Base-by-base conservation (phyloP, 2,888 invertebrate species). In the Drosophila paucipuncta region DNA sequence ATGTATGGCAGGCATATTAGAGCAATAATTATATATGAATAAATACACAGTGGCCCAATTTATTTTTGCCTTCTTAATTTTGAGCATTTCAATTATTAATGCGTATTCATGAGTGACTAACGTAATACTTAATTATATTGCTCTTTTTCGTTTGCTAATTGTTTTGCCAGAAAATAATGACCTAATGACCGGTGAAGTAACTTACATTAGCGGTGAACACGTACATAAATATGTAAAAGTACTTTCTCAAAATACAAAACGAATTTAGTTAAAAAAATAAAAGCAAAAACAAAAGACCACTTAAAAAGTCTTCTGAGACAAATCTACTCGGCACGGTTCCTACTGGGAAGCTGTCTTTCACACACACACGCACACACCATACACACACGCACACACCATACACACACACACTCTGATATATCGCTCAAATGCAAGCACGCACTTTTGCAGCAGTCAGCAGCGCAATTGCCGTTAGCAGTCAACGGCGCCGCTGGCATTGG, bases 361-460 rank as follows among this genome's bases (percentile, higher is more conserved):
- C 58, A 60, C 39, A 41, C 30, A 49, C 47, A 37, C n/a, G 52
- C 39, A 55, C 28, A 39, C 35, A 52, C 28, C 28, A 37, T 5
- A 6, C 30, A 28, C 53, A 28, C 35, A 49, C 39, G n/a, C n/a
- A 57, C 28, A 39, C 35, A 49, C 25, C 28, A 31, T 52, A 37
- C 53, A 61, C 41, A 54, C 33, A 60, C 39, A 41, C n/a, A 35
- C 60, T 64, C 43, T 72, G 67, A 78, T 75, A 87, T 78, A 78
- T 87, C 79, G 82, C 76, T 76, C 55, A 75, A 73, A 82, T 75
- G 86, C 90, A 89, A 77, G 77, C 85, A 86, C 86, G 90, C 85
- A 90, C 86, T 88, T 88, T 85, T 85, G 88, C 90, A 87, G 73
- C 55, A 90, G 82, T 73, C 68, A 72, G 54, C 54, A 58, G 47